Evolutionary conservation across 1,140 invertebrate genomes (phyloP).

Genomic region (Pygmarrhopalites habei): DNA sequence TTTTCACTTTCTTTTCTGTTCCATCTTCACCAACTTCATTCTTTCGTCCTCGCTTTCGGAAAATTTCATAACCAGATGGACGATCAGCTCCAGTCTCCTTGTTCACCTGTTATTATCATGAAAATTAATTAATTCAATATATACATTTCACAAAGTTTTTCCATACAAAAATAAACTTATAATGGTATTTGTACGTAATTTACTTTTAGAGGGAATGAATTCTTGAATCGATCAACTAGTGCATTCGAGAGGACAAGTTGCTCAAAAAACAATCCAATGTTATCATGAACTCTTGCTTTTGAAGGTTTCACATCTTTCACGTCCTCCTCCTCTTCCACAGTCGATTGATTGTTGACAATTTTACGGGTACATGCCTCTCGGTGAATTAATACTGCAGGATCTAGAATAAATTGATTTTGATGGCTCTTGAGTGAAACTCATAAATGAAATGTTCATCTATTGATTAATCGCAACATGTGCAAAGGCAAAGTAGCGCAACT

Average conservation of each 20-base stretch:
- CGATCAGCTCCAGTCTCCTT: slow-evolving; percentile 12
- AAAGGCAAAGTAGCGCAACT: too few species aligned
- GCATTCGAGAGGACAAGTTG: neutral
- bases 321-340: neutral
- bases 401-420: too few species aligned
- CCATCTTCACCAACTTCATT: slow-evolving; percentile 1
- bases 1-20: slow-evolving; percentile 20
- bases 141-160: too few species aligned
- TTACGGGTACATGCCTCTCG: slow-evolving; percentile 15
- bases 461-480: too few species aligned
- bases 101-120: too few species aligned
- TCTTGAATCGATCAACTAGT: neutral
- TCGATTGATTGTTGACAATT: slow-evolving; percentile 14
- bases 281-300: neutral
- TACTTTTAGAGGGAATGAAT: slow-evolving; percentile 8
- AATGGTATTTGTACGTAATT: neutral
- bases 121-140: too few species aligned
- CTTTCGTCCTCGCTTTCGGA: slow-evolving; percentile 27
- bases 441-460: too few species aligned
- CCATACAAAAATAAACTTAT: neutral
- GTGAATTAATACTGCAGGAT: slow-evolving; percentile 14
- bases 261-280: slow-evolving; percentile 22
- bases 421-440: too few species aligned
- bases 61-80: slow-evolving; percentile 27
- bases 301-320: neutral